Evolutionary conservation across 2,888 invertebrate species (phyloP).

Genomic region (Cephus pygmeus): DNA sequence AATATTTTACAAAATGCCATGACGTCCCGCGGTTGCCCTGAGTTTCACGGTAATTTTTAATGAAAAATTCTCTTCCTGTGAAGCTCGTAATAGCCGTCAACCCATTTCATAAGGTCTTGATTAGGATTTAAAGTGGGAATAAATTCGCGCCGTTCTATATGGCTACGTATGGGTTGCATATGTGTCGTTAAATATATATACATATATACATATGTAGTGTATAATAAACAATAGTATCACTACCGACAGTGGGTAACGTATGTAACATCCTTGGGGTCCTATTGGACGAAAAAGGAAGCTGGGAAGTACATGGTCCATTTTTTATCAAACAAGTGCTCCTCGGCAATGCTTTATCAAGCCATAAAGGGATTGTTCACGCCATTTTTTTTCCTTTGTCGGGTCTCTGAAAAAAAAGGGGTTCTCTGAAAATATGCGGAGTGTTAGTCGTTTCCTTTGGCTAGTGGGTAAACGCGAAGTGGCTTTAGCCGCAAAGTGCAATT

Average conservation of each 20-base stretch:
- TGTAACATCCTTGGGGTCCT: not conserved
- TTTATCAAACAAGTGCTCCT: not conserved
- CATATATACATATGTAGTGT: not conserved
- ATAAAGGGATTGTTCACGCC: not conserved
- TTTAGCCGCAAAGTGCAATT: not conserved
- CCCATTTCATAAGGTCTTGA: not conserved
- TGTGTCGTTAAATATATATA: not conserved
- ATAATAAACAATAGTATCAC: no score
- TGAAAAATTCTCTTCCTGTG: no score
- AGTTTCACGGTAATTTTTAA: no score
- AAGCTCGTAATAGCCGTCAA: not conserved
- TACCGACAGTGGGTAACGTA: not conserved
- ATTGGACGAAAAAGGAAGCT: not conserved
- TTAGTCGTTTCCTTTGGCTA: not conserved
- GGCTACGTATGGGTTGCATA: no score
- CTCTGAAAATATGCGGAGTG: not conserved
- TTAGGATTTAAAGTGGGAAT: not conserved
- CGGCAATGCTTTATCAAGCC: not conserved
- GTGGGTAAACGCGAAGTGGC: not conserved
- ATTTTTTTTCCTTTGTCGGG: not conserved
- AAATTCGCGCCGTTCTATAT: not conserved
- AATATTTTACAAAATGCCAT: no score
- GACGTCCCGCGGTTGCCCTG: no score
- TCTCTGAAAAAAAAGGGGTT: not conserved
- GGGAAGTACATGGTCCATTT: not conserved